Base-by-base conservation (phyloP, 2,888 invertebrate species). In the Vesta saturnalis region DNA sequence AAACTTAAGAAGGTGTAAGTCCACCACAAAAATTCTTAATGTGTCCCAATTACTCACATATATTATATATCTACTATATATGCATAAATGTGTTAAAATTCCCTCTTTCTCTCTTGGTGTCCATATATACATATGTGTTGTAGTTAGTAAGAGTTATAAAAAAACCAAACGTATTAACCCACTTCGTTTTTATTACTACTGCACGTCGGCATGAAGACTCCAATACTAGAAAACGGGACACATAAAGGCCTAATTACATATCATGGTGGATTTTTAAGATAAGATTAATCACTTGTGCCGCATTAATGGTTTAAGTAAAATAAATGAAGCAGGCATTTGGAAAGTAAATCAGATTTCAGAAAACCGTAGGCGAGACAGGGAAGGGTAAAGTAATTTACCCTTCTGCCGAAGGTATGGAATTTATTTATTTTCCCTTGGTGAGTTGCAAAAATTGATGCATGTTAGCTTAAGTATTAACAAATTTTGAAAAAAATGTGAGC, bases 251-350 rank as follows among this genome's bases (percentile, higher is more conserved):
- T 81, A 81, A 69, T 72, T 65, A 76, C 81, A 81, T 81, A 81
- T 81, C 81, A 62, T 46, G 80, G 80, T 81, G 80, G 81, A 79
- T 76, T 70, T 70, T 67, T 62, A 72, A 73, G 67, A 64, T 67
- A 69, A 75, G 73, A 74, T 77, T 79, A 65, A 80, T 80, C 79
- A 79, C 74, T 77, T 73, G 82, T 81, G 82, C 81, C 82, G 82
- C 80, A 80, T 74, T 81, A 80, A 80, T 78, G 80, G 77, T 67
- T 67, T 64, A 61, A 39, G 46, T 15, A 60, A 74, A 6, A 19
- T 49, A 15, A 15, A 15, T 10, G 39, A 12, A 16, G 47, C 12
- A 4, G 52, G 52, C 4, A 52, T 1, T 43, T n/a, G 39, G 39
- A 39, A 73, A 67, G 39, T 62, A 55, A 47, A 56, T 23, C 22